Evolutionary conservation across 2,888 invertebrate species (phyloP), one percentile per base, ranked within the genome.

Genomic region (Auanema freiburgensis): DNA sequence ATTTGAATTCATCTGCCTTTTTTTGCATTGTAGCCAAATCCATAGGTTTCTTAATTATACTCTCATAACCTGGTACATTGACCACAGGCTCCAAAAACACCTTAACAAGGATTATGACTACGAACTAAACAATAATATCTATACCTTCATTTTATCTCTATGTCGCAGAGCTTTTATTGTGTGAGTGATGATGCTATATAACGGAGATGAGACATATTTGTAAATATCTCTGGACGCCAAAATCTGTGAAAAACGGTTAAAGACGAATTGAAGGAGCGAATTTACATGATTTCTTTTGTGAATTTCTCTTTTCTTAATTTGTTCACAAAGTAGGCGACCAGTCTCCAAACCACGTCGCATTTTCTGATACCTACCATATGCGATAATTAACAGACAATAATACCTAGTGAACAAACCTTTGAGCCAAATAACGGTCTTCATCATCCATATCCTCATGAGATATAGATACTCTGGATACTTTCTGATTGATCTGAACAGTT

Each of bases 241-340:
- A 40, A 57, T 46, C 57, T 57, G 16, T 4, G 43, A 33, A 33
- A 8, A 33, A 33, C 11, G 10, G 23, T 24, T 40, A 11, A 46
- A 46, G 8, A 8, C 21, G 11, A 46, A 18, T 18, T 18, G 18
- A 44, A 25, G n/a, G n/a, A 18, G 59, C 25, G 8, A 33, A 62
- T 11, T 57, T 24, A 77, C 76, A 25, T 53, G 23, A 12, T 66
- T 61, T 18, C 33, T 54, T 85, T 98, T 98, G 16, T 93, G 87
- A 79, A 93, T 93, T 85, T 98, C 97, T 46, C 97, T 88, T 84
- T 97, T 97, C 59, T 96, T 89, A 2, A 97, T 93, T 71, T 96
- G 85, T 85, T 97, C 97, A 83, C 95, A 94, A 0, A 97, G 88
- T 41, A 97, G 87, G 67, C 92, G 88, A 0, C 93, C 94, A 65